Evolutionary conservation across 2,113 vertebrate species (phyloP).

Genomic region (Calidris pygmaea): DNA sequence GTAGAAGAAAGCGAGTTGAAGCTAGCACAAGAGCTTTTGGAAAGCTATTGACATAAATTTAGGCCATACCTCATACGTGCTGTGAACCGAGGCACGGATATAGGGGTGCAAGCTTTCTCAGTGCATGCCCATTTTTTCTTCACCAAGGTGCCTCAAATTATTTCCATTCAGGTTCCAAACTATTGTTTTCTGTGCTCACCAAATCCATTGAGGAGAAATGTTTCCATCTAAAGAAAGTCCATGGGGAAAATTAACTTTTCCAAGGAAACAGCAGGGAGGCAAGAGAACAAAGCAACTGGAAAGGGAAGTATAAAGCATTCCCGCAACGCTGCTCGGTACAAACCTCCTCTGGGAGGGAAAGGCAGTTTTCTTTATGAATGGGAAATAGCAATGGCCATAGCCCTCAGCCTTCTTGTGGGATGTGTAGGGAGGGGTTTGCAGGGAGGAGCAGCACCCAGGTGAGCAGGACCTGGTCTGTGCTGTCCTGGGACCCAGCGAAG

Average conservation of each 20-base stretch:
- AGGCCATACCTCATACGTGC: not conserved
- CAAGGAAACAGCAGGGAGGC: not conserved
- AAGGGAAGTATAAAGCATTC: not conserved
- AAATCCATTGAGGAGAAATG: not conserved
- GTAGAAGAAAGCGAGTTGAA: not conserved
- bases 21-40: not conserved
- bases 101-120: not conserved
- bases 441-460: not conserved
- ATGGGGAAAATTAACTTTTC: conserved; percentile 7
- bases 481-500: not conserved
- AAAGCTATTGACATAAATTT: not conserved
- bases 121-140: not conserved
- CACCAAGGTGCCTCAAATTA: not conserved
- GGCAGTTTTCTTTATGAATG: not conserved
- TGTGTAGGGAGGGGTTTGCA: not conserved
- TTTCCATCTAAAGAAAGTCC: not conserved
- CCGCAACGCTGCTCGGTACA: not conserved
- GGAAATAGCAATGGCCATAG: not conserved
- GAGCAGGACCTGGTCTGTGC: not conserved
- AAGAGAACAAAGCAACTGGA: not conserved
- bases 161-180: not conserved
- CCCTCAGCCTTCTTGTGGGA: not conserved
- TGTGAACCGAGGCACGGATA: not conserved
- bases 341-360: not conserved
- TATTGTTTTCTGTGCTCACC: not conserved